phyloP scores from a whole-genome alignment of 2,888 invertebrate species.

The Hypercompe scribonia region DNA sequence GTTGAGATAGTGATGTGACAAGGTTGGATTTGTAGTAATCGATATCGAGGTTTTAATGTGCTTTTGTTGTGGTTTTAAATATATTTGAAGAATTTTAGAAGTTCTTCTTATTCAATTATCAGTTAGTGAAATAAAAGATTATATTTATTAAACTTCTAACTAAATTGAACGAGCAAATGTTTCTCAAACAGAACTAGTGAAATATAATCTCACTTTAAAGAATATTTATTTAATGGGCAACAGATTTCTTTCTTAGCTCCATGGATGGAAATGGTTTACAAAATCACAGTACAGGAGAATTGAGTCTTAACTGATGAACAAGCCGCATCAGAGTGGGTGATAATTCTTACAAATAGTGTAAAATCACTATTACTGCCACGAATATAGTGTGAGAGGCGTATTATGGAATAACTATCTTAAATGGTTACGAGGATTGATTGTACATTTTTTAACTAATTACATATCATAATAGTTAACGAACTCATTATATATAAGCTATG shows the following conservation, averaged over 20 bases:
- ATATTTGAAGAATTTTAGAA: not conserved
- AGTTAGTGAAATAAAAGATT: not conserved
- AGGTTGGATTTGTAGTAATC: constrained; percentile 45
- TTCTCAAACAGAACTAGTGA: not conserved
- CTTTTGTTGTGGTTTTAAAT: not conserved
- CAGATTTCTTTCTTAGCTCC: too few species aligned
- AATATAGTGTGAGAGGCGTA: too few species aligned
- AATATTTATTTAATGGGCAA: too few species aligned
- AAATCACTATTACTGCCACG: too few species aligned
- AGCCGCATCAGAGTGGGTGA: too few species aligned
- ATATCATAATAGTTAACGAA: too few species aligned
- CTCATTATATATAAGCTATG: too few species aligned
- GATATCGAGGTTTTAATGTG: constrained; percentile 41
- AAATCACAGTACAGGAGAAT: too few species aligned
- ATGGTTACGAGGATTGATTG: not conserved
- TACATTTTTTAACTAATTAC: not conserved
- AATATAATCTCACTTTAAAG: not conserved
- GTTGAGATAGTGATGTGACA: constrained; percentile 64
- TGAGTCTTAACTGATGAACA: too few species aligned
- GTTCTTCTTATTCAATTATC: not conserved
- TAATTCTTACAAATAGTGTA: too few species aligned
- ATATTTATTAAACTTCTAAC: not conserved
- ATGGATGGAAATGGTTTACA: too few species aligned
- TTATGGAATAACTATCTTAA: not conserved
- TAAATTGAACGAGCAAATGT: not conserved